Conservation (phyloP, 2,888 invertebrate genomes). For the Hoplodrina ambigua region DNA sequence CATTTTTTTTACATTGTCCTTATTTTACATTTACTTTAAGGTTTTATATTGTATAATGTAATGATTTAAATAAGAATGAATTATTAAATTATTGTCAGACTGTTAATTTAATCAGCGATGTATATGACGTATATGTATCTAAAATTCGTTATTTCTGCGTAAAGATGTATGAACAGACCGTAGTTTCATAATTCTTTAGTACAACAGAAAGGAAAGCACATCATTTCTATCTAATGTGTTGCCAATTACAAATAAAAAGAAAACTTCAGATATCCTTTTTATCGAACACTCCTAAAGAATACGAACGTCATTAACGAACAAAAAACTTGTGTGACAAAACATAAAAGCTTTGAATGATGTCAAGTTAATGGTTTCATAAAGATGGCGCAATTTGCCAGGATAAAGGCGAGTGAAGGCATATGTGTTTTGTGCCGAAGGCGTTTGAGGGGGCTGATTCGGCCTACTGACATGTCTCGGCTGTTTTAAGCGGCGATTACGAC, state of each 20-base stretch:
- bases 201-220: neutral
- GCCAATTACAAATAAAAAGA: constrained; percentile 42
- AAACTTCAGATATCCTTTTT: constrained; percentile 39
- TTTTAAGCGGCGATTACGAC: constrained; percentile 25
- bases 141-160: too few species aligned
- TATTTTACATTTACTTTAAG: too few species aligned
- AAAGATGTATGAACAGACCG: neutral
- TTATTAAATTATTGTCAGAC: too few species aligned
- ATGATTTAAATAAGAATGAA: too few species aligned
- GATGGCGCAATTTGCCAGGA: constrained; percentile 71
- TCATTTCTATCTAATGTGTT: neutral
- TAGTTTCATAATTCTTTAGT: neutral
- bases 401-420: constrained; percentile 68
- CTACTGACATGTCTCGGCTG: constrained; percentile 31
- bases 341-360: constrained; percentile 75
- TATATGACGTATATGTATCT: too few species aligned
- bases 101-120: too few species aligned
- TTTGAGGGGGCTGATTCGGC: constrained; percentile 32
- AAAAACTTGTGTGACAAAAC: constrained; percentile 60
- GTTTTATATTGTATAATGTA: too few species aligned
- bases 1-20: too few species aligned
- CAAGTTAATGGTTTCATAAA: constrained; percentile 72
- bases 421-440: constrained; percentile 63
- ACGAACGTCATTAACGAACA: constrained; percentile 53
- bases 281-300: constrained; percentile 51